Base-by-base conservation (phyloP, 2,888 invertebrate species). In the Penaeus monodon region DNA sequence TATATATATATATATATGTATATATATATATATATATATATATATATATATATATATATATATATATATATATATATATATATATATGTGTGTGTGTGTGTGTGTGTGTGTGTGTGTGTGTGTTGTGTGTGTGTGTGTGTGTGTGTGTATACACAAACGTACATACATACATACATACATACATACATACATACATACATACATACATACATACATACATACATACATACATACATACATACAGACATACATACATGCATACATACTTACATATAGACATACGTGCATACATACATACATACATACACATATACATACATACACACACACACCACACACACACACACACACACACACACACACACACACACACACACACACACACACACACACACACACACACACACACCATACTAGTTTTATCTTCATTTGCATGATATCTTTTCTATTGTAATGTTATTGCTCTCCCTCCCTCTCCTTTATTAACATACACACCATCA, bases 1-100 rank as follows among this genome's bases (percentile, higher is more conserved):
- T 17, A 73, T 17, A 70, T n/a, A 73, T 73, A 44, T 73, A 73
- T n/a, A 73, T 73, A 73, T n/a, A 73, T 73, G n/a, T 73, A 73
- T 73, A 73, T n/a, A 73, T 73, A 73, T 73, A n/a, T 73, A n/a
- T 73, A n/a, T 70, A n/a, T n/a, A n/a, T n/a, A n/a, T n/a, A n/a
- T n/a, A n/a, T n/a, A n/a, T n/a, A n/a, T n/a, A n/a, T n/a, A n/a
- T n/a, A n/a, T 70, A 24, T 70, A 24, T 70, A 22, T 70, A 24
- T 70, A 22, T 73, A 29, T 73, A 22, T 73, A 2, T 73, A 22
- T 29, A 22, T 73, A 10, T 73, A 22, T 73, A 4, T 73, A 0
- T 73, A 4, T 73, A 4, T 73, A 4, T 73, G 22, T 73, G 22
- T 73, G 22, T 27, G 38, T 24, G n/a, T 73, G 29, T 73, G 38